Percentiles rank a stretch among this genome's conserved stretches.
phyloP scores from a whole-genome alignment of 2,113 vertebrate species.

The Sinocyclocheilus anophthalmus region DNA sequence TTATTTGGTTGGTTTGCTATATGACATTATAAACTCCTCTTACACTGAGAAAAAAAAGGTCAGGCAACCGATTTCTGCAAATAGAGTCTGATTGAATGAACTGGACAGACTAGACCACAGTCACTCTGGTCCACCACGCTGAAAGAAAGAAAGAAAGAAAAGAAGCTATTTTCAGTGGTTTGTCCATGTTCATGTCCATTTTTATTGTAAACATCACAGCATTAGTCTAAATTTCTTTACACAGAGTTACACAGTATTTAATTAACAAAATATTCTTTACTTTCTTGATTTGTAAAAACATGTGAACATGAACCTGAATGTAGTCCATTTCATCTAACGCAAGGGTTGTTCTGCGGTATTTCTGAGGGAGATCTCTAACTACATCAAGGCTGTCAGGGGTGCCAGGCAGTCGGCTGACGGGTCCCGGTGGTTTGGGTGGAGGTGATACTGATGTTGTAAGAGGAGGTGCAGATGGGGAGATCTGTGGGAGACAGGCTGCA shows the following conservation, averaged over 20 bases:
- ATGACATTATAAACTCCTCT: conserved; percentile 52
- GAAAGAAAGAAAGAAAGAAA: conserved; percentile 25
- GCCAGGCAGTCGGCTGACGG: conserved; percentile 62
- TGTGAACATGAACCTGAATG: conserved; percentile 71
- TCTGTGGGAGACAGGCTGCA: conserved; percentile 53
- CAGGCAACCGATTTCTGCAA: conserved; percentile 58
- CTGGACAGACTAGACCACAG: not conserved
- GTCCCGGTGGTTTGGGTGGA: conserved; percentile 58
- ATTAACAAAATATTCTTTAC: not conserved
- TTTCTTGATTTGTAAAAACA: too few relatives aligned
- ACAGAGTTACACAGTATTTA: not conserved
- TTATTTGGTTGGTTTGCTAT: conserved; percentile 58
- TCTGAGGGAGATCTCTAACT: conserved; percentile 70
- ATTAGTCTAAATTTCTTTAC: not conserved
- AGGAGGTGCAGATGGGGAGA: conserved; percentile 48
- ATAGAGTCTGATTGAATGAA: conserved; percentile 55
- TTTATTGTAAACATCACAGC: not conserved
- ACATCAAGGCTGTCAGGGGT: conserved; percentile 70
- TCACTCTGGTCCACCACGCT: conserved; percentile 81
- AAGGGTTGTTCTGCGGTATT: conserved; percentile 73
- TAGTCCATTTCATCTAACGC: conserved; percentile 75
- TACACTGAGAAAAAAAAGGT: conserved; percentile 50
- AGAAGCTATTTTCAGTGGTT: not conserved
- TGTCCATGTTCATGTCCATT: not conserved
- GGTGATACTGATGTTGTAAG: conserved; percentile 47